Conservation (phyloP, 2,888 invertebrate genomes). For the Noctua janthina region DNA sequence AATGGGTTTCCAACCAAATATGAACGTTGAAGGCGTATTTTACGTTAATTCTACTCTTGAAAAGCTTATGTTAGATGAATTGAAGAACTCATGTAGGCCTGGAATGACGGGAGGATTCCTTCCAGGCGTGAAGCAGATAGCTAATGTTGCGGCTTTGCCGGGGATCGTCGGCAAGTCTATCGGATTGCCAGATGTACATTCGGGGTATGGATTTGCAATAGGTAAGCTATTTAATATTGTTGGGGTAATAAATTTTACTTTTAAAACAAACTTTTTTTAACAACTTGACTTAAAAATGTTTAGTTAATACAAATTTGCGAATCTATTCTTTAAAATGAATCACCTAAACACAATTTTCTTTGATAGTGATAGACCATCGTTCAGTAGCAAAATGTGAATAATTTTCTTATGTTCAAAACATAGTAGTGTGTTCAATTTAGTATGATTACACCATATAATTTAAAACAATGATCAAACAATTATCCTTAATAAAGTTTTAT, state of each 20-base stretch:
- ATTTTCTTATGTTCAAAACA: neutral
- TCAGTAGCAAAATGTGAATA: neutral
- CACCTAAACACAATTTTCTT: neutral
- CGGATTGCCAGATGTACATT: slow-evolving; percentile 98
- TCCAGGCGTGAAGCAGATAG: slow-evolving; percentile 99
- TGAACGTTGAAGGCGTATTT: slow-evolving; percentile 99
- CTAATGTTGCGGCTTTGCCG: slow-evolving; percentile 99
- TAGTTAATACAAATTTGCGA: neutral
- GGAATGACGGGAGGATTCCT: slow-evolving; percentile 98
- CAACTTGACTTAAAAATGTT: neutral
- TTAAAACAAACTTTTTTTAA: neutral
- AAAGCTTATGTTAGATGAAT: slow-evolving; percentile 98
- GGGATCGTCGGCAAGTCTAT: slow-evolving; percentile 98
- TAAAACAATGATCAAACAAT: neutral
- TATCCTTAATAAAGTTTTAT: neutral
- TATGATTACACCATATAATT: neutral
- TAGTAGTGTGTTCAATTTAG: neutral
- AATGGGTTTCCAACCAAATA: slow-evolving; percentile 99
- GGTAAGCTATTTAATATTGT: slow-evolving; percentile 87
- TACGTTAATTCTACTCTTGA: slow-evolving; percentile 98
- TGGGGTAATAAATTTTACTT: neutral
- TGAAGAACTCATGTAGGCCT: slow-evolving; percentile 96
- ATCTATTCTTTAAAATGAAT: neutral
- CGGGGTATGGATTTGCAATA: slow-evolving; percentile 99
- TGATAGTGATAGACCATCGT: no score